Conservation (phyloP, 2,888 invertebrate genomes). For the Hypomecis punctinalis region DNA sequence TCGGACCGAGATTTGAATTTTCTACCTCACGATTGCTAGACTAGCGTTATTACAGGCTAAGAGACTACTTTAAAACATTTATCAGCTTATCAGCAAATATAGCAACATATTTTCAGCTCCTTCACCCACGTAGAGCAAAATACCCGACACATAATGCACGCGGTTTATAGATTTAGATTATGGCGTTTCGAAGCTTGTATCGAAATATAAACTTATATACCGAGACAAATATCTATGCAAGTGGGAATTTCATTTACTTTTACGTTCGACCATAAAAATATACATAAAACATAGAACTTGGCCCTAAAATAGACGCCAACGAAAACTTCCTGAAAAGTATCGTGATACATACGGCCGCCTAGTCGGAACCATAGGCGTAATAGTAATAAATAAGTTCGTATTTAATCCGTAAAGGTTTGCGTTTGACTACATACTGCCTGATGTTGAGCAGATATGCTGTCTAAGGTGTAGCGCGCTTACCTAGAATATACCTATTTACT, state of each 20-base stretch:
- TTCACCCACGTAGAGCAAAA: constrained; percentile 8
- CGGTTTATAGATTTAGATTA: constrained; percentile 21
- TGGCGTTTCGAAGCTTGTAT: constrained; percentile 20
- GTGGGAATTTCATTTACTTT: constrained; percentile 28
- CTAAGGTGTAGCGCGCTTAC: no score
- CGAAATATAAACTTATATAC: constrained; percentile 25
- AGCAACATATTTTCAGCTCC: neutral
- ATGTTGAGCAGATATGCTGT: no score
- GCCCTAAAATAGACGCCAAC: constrained; percentile 9
- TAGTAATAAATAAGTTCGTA: neutral
- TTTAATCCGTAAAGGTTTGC: no score
- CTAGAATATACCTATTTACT: no score
- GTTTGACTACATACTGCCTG: no score
- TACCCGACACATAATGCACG: constrained; percentile 3
- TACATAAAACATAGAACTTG: constrained; percentile 9
- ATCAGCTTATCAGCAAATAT: neutral
- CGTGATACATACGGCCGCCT: neutral
- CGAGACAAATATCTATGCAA: constrained; percentile 28
- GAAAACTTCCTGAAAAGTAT: neutral
- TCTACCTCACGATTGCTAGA: no score
- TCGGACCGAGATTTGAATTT: no score
- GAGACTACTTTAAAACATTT: neutral
- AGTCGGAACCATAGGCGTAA: neutral
- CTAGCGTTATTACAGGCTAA: no score
- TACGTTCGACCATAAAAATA: constrained; percentile 19